Evolutionary conservation across 2,113 vertebrate genomes (phyloP), one percentile per base, ranked within the genome.

Genomic region (Megaleporinus macrocephalus): DNA sequence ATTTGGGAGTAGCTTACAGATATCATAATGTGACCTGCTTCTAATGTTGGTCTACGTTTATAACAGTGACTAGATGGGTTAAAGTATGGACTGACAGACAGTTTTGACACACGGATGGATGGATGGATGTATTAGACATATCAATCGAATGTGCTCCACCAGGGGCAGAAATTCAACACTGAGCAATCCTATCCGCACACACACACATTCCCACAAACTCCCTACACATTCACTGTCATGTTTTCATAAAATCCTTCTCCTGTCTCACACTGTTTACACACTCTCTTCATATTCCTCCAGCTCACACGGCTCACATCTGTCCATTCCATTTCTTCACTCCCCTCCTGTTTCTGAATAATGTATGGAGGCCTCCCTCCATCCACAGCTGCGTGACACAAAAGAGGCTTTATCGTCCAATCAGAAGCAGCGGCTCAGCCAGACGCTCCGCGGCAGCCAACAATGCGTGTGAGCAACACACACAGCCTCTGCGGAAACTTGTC

Each of bases 191-290:
- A n/a, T 5, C 51, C 18, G 53, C 3, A 1, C 27, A 79, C 27
- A 51, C 16, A 0, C 4, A 71, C 51, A 51, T 33, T 78, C 30
- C 73, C 53, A 73, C 9, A 63, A 9, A 22, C 20, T 11, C 47
- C 66, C 49, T 22, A 3, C 73, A 76, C 44, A 59, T 16, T 61
- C 11, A 72, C 16, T 20, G 18, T 61, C 66, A 82, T 53, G 63
- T 36, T 16, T 27, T 27, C 18, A 49, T n/a, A 2, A 63, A 85
- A 86, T 76, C 83, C 14, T 30, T 61, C 22, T 69, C 20, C 65
- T 33, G 22, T 66, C 27, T 33, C 29, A 68, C 29, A 68, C 30
- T 68, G 6, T 22, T 68, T 36, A 44, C 36, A 41, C 66, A 24
- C 33, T 70, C 57, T 5, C 36, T 70, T 24, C 33, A n/a, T 41